phyloP scores from a whole-genome alignment of 2,113 vertebrate genomes.

The Cochlearius cochlearius region DNA sequence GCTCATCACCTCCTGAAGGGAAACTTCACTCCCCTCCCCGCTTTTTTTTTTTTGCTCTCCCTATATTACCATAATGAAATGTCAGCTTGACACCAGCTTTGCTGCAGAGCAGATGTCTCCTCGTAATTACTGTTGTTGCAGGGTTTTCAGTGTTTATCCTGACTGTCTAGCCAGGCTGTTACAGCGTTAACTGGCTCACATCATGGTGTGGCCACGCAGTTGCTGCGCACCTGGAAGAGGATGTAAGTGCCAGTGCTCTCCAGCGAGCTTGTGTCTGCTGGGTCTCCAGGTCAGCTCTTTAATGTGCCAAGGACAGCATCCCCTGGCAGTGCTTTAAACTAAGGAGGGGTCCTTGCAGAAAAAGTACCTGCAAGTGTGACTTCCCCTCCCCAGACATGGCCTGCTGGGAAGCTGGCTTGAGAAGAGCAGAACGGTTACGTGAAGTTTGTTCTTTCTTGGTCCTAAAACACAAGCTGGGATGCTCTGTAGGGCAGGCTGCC shows the following conservation, averaged over 20 bases:
- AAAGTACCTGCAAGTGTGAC: neutral
- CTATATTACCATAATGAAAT: constrained; percentile 9
- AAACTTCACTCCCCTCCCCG: neutral
- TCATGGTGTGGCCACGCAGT: neutral
- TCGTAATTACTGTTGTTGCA: neutral
- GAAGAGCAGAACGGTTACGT: neutral
- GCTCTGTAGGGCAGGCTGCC: neutral
- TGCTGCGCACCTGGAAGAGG: neutral
- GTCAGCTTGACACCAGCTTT: constrained; percentile 25
- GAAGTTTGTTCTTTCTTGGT: neutral
- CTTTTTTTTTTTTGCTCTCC: neutral
- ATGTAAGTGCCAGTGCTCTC: neutral
- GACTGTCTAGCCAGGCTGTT: neutral
- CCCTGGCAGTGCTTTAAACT: neutral
- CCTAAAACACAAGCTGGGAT: neutral
- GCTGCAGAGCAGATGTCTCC: constrained; percentile 19
- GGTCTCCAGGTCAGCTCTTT: neutral
- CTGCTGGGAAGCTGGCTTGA: neutral
- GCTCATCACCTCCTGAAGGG: neutral
- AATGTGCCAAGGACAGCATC: neutral
- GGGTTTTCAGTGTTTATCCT: constrained; percentile 26
- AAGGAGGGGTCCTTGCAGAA: neutral
- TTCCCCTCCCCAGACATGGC: rapidly evolving
- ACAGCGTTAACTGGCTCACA: neutral
- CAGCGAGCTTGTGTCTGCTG: neutral